phyloP scores from a whole-genome alignment of 2,888 invertebrate genomes.

The Sminthurides aquaticus region DNA sequence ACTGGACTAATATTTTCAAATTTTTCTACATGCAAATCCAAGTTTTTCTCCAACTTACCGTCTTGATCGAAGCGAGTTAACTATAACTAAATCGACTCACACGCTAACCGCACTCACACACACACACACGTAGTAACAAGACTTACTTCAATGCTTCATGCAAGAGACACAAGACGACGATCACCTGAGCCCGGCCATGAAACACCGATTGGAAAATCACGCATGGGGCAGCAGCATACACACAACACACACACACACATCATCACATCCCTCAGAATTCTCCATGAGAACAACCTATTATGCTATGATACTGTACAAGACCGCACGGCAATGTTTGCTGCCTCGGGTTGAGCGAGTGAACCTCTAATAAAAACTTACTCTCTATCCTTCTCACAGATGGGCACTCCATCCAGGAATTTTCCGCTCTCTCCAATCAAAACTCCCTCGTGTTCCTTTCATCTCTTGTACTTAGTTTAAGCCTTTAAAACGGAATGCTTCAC shows the following conservation, averaged over 20 bases:
- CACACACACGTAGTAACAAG: neutral
- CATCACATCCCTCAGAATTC: neutral
- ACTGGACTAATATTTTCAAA: too few relatives aligned
- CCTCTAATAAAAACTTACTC: too few relatives aligned
- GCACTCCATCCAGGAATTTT: too few relatives aligned
- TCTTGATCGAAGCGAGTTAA: neutral
- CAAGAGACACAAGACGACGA: constrained; percentile 5
- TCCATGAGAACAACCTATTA: neutral
- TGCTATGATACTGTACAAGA: too few relatives aligned
- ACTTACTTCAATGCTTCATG: neutral
- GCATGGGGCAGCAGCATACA: constrained; percentile 21
- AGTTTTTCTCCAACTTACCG: neutral
- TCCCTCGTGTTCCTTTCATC: too few relatives aligned
- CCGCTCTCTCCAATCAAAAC: too few relatives aligned
- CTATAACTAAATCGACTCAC: neutral
- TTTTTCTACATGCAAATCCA: too few relatives aligned
- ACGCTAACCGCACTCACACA: constrained; percentile 1
- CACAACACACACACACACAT: neutral
- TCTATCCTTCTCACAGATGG: too few relatives aligned
- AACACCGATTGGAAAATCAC: constrained; percentile 24
- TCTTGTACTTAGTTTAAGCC: too few relatives aligned
- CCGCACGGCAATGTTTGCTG: too few relatives aligned
- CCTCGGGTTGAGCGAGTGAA: too few relatives aligned
- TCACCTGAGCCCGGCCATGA: constrained; percentile 24
- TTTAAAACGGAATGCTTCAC: too few relatives aligned